phyloP scores from a whole-genome alignment of 1,140 invertebrate species.

The Bombus ignitus region DNA sequence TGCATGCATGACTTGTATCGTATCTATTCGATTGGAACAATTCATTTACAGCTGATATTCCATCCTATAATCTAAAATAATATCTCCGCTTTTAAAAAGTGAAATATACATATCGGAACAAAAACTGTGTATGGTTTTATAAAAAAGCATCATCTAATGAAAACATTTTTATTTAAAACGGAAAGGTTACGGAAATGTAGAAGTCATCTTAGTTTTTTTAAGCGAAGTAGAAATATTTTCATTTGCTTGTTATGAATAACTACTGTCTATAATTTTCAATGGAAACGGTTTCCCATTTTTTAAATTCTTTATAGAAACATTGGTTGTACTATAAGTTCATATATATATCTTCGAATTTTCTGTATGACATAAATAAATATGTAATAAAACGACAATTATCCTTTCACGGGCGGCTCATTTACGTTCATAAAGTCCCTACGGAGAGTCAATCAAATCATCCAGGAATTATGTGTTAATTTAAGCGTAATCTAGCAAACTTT shows the following conservation, averaged over 20 bases:
- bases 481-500: constrained; percentile 45
- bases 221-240: neutral
- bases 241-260: neutral
- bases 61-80: too few relatives aligned
- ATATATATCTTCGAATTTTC: too few relatives aligned
- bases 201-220: neutral
- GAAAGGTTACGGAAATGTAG: constrained; percentile 2
- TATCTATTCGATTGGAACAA: neutral
- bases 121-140: neutral
- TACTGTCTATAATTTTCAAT: neutral
- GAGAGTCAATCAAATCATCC: constrained; percentile 47
- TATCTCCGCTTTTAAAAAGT: neutral
- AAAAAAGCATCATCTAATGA: neutral
- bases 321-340: too few relatives aligned
- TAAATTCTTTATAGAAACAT: neutral
- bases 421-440: neutral
- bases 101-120: neutral
- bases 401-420: neutral
- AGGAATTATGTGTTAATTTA: constrained; percentile 52
- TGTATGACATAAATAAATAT: neutral
- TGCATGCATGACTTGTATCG: neutral
- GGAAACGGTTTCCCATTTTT: neutral
- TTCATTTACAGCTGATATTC: neutral
- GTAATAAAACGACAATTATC: neutral
- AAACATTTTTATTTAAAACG: constrained; percentile 9